A percentile compares a stretch with the other conserved stretches of the same genome.
These are phyloP conservation scores for Drosophila oshimai DNA, from an alignment of 1,140 invertebrate genomes.

Conservation along the genomic window DNA sequence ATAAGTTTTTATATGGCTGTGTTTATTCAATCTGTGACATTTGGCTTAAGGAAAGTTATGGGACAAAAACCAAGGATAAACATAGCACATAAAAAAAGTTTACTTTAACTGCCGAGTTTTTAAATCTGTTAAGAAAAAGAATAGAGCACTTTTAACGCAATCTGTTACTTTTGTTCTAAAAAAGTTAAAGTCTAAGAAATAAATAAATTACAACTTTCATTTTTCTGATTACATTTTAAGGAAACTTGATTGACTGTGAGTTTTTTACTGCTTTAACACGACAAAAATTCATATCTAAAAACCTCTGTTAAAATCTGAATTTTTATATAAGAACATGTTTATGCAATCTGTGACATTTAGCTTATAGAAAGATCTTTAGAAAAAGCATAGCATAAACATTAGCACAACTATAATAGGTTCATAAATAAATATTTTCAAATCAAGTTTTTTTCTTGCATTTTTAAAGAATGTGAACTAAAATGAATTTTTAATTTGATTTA, in stretches of 20 bases:
- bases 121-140: no score
- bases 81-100: neutral
- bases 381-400: no score
- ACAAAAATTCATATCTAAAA: neutral
- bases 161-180: no score
- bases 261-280: no score
- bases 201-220: slow-evolving; percentile 6
- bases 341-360: neutral
- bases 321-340: neutral
- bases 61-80: slow-evolving; percentile 9
- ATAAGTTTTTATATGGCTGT: neutral
- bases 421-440: neutral
- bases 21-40: slow-evolving; percentile 34
- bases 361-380: no score
- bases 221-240: neutral
- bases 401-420: no score
- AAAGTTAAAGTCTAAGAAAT: slow-evolving; percentile 13
- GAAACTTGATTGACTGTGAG: no score
- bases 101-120: slow-evolving; percentile 2
- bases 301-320: neutral
- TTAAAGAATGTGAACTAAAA: neutral
- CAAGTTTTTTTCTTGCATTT: neutral
- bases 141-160: no score
- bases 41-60: slow-evolving; percentile 12
- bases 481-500: neutral